Evolutionary conservation across 2,797 vertebrate genomes (phyloP).

Genomic region (Lithobates pipiens): DNA sequence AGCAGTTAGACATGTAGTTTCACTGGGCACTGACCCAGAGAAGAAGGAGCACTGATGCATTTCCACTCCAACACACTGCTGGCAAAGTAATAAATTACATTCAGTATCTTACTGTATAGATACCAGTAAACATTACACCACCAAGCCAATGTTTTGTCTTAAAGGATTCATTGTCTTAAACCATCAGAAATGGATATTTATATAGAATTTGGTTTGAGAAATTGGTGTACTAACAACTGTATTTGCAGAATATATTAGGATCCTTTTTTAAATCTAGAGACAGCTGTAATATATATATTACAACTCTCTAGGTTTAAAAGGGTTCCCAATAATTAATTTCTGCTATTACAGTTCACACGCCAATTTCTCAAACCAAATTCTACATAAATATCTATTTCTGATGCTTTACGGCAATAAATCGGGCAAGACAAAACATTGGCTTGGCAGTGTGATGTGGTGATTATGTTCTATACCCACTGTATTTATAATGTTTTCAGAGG

Average conservation of each 20-base stretch:
- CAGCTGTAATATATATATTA: too few species aligned
- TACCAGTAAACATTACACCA: slow-evolving; percentile 9
- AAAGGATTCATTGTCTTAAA: neutral
- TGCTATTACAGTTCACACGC: too few species aligned
- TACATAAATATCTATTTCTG: neutral
- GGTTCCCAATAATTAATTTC: too few species aligned
- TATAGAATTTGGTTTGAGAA: neutral
- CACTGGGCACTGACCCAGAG: neutral
- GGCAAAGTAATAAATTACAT: slow-evolving; percentile 37
- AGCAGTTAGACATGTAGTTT: neutral
- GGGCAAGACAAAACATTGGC: slow-evolving; percentile 17
- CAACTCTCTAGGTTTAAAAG: too few species aligned
- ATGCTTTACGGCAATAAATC: neutral
- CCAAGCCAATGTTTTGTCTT: slow-evolving; percentile 14
- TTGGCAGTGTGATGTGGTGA: neutral
- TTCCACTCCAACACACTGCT: neutral
- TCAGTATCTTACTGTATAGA: slow-evolving; percentile 32
- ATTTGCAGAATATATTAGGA: too few species aligned
- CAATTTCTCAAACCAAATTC: neutral
- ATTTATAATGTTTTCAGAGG: too few species aligned
- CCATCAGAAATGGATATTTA: neutral
- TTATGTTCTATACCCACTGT: too few species aligned
- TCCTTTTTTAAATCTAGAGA: too few species aligned
- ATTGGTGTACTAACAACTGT: too few species aligned
- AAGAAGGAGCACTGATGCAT: slow-evolving; percentile 10